phyloP scores from a whole-genome alignment of 1,140 invertebrate genomes.

The Phocides pigmalion region DNA sequence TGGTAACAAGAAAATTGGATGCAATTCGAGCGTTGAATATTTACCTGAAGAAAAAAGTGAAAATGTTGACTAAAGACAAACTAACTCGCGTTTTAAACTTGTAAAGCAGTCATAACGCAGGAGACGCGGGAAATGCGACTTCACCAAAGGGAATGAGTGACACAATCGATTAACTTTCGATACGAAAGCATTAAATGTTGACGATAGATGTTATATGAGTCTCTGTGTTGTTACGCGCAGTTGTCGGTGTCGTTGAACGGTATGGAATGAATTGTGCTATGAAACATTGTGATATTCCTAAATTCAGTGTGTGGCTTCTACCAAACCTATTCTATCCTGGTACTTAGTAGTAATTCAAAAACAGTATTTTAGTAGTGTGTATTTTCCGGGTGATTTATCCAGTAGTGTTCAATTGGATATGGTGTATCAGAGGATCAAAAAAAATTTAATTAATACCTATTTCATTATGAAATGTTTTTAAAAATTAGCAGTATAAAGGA shows the following conservation, averaged over 20 bases:
- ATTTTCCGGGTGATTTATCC: slow-evolving; percentile 1
- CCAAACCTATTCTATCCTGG: slow-evolving; percentile 7
- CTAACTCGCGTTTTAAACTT: no score
- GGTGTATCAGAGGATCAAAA: slow-evolving; percentile 10
- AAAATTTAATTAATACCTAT: slow-evolving; percentile 1
- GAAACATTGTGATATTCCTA: slow-evolving; percentile 26
- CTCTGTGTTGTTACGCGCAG: background rate
- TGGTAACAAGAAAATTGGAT: no score
- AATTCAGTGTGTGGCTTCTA: slow-evolving; percentile 19
- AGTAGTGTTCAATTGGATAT: background rate
- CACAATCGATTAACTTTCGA: background rate
- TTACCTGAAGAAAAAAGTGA: no score
- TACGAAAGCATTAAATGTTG: background rate
- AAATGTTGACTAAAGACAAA: no score
- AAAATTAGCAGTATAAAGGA: slow-evolving; percentile 4
- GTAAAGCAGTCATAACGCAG: background rate
- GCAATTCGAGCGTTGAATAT: no score
- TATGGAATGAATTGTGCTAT: slow-evolving; percentile 18
- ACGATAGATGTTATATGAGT: slow-evolving; percentile 11
- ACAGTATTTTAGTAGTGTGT: slow-evolving; percentile 26
- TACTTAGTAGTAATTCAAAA: slow-evolving; percentile 13
- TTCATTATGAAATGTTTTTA: slow-evolving; percentile 16
- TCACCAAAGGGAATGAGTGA: background rate
- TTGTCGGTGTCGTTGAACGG: slow-evolving; percentile 9
- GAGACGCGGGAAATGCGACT: background rate